These are phyloP conservation scores for Pseudomugil gertrudae DNA, from an alignment of 2,797 vertebrate species.

Conservation along the genomic window DNA sequence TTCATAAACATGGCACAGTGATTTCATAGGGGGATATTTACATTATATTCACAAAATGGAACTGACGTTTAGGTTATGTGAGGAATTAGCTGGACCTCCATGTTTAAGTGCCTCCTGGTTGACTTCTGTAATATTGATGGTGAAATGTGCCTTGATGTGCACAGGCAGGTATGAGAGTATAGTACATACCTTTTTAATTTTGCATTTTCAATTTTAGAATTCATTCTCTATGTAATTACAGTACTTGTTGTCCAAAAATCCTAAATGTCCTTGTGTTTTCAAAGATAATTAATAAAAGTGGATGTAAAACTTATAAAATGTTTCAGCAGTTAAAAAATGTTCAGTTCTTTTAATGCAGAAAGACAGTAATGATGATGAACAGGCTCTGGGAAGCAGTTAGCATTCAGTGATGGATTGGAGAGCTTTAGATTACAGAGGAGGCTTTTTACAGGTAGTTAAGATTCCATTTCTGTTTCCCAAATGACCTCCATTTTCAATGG, in stretches of 20 bases:
- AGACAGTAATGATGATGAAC: slow-evolving; percentile 57
- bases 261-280: slow-evolving; percentile 20
- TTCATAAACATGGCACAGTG: no score
- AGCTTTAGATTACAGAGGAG: slow-evolving; percentile 53
- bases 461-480: slow-evolving; percentile 71
- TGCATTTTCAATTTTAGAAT: neutral
- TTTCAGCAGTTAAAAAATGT: slow-evolving; percentile 21
- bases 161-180: neutral
- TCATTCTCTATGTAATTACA: neutral
- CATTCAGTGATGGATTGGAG: slow-evolving; percentile 64
- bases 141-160: neutral
- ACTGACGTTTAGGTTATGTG: no score
- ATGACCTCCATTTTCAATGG: slow-evolving; percentile 68
- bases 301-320: slow-evolving; percentile 31
- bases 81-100: no score
- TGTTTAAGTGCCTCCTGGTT: no score
- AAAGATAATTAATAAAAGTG: slow-evolving; percentile 29
- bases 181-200: neutral
- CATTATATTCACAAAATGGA: no score
- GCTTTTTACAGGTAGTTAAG: slow-evolving; percentile 71
- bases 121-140: no score
- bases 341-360: slow-evolving; percentile 48
- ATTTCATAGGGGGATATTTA: no score
- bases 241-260: slow-evolving; percentile 22
- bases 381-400: slow-evolving; percentile 57